Base-by-base conservation (phyloP, 1,140 invertebrate species). In the Danaus plexippus region DNA sequence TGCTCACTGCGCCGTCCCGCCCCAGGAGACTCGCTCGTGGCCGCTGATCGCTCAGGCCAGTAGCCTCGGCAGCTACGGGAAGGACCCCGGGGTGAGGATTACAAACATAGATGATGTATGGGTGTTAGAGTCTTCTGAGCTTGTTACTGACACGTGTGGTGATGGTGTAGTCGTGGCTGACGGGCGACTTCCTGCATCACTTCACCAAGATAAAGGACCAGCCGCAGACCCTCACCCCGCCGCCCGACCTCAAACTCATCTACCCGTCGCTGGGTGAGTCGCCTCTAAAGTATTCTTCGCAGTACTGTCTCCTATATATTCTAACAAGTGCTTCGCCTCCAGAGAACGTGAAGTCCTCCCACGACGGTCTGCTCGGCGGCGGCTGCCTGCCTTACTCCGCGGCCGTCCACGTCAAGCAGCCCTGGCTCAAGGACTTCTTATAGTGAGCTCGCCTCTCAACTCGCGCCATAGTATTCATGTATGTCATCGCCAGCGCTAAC, bases 341-440 rank as follows among this genome's bases (percentile, higher is more conserved):
- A 84, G 88, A 94, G 2, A 95, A 98, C 88, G 96, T 98, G 2
- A 89, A 91, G 32, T 84, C 88, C 9, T 96, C 95, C 70, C 92
- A 95, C 71, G 96, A 98, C 84, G 95, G 94, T 2, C 90, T 93
- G 55, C 80, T 91, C 42, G 96, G 94, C 10, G 96, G 96, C 9
- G 93, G 92, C 0, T 97, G 95, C 77, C 85, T 99, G n/a, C 97
- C 97, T 0, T 99, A 99, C 81, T 90, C 91, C 5, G 91, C 90
- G 52, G 89, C 89, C 52, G 90, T 90, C 0, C 94, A 97, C 71
- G 84, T 89, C n/a, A 98, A 97, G 74, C 97, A 99, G 74, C 75
- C 84, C 1, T 99, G 96, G 94, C 85, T 98, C 0, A 90, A 90
- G 52, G 80, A 89, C 5, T 94, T 92, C 80, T 85, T 98, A 47